These are phyloP conservation scores for Circaetus gallicus DNA, from an alignment of 2,113 vertebrate species.

Conservation along the genomic window DNA sequence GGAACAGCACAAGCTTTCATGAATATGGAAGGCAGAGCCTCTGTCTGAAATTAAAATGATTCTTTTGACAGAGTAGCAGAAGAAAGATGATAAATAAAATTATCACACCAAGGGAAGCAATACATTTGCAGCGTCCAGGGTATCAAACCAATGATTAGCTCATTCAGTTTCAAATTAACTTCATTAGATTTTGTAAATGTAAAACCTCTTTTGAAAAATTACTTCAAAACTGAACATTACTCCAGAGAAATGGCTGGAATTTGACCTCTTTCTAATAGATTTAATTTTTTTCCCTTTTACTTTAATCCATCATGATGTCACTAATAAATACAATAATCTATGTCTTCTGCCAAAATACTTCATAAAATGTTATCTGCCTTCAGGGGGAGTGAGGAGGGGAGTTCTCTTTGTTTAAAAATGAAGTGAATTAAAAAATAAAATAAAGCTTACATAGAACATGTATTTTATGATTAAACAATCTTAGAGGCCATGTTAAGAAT, in stretches of 20 bases:
- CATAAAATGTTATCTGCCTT: background rate
- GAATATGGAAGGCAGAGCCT: background rate
- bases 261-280: conserved; percentile 32
- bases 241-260: conserved; percentile 22
- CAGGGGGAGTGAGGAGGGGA: background rate
- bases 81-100: background rate
- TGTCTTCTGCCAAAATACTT: conserved; percentile 45
- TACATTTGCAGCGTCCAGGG: background rate
- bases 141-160: conserved; percentile 1
- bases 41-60: background rate
- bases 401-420: background rate
- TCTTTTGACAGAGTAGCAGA: background rate
- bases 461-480: background rate
- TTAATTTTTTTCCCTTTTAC: background rate
- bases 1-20: background rate
- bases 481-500: background rate
- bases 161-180: conserved; percentile 10
- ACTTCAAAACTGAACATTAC: background rate
- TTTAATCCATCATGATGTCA: conserved; percentile 21
- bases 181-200: background rate
- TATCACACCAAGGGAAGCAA: background rate
- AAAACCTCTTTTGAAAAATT: conserved; percentile 26
- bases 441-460: background rate
- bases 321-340: conserved; percentile 19
- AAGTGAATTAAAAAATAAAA: background rate